Evolutionary conservation across 2,797 vertebrate genomes (phyloP), one percentile per base, ranked within the genome.

Genomic region (Brachymystax lenok): DNA sequence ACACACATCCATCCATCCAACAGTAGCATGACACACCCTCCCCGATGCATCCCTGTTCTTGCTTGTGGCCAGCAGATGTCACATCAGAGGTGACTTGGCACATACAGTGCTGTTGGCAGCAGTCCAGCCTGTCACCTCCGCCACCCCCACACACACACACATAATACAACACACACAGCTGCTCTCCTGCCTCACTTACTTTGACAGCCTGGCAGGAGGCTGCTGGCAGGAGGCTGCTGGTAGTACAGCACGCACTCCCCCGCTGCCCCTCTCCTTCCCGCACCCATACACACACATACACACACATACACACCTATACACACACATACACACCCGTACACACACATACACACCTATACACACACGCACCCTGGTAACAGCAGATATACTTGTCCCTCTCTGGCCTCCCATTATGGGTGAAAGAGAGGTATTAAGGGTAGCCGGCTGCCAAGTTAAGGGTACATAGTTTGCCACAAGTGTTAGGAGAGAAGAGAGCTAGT

Each of bases 31-130:
- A 51, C 40, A 71, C 70, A 71, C 24, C 40, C 70, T 52, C n/a
- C 21, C 24, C 16, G n/a, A 54, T 33, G 30, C 16, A 21, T 52
- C 50, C 21, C 24, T 71, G 70, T 52, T 35, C 46, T 52, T 77
- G 17, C 17, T 78, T n/a, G 71, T 69, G 64, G 33, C 64, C 64
- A 27, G 69, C 70, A 74, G 80, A 76, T 69, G 50, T 54, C 51
- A 69, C 30, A 68, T 59, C 35, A 50, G 51, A 61, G 64, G 50
- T 67, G 69, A 40, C 46, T 68, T 77, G 61, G 56, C 70, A 50
- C 80, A 73, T 56, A 24, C 56, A 27, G 66, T 46, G 70, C 28
- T 59, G 73, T 79, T 70, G 69, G 74, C 50, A 71, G 74, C 67
- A 56, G 69, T 73, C 67, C 66, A 59, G 35, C 21, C 75, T 73